A percentile compares a stretch with the other conserved stretches of the same genome.
Conservation (phyloP, 2,888 invertebrate genomes). For the Euplagia quadripunctaria region DNA sequence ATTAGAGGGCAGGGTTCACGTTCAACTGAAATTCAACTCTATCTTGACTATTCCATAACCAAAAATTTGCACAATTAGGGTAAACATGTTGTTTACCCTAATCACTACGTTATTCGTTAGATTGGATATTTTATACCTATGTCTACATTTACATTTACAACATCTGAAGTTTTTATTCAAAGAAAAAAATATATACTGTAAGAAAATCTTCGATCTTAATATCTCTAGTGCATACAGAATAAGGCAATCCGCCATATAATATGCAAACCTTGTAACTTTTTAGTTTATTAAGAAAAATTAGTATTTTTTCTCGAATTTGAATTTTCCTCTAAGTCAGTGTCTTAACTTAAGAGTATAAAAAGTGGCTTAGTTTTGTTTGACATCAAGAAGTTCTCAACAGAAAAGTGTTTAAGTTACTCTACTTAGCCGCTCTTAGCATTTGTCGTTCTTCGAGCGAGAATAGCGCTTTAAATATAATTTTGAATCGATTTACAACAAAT, state of each 20-base stretch:
- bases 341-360: constrained; percentile 7
- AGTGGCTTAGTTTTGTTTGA: constrained; percentile 11
- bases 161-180: too few relatives aligned
- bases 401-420: constrained; percentile 9
- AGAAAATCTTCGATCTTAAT: background rate
- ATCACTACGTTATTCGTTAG: too few relatives aligned
- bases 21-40: too few relatives aligned
- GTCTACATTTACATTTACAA: too few relatives aligned
- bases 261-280: background rate
- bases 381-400: constrained; percentile 10
- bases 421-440: background rate
- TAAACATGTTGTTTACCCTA: too few relatives aligned
- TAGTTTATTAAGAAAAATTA: background rate
- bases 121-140: too few relatives aligned
- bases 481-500: background rate
- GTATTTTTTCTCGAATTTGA: background rate
- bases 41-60: too few relatives aligned
- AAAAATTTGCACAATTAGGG: too few relatives aligned
- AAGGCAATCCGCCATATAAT: background rate
- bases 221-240: background rate
- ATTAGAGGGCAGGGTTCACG: too few relatives aligned
- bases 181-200: background rate
- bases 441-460: background rate
- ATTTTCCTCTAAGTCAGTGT: constrained; percentile 4
- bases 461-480: background rate